Evolutionary conservation across 2,888 invertebrate species (phyloP).

Genomic region (Pyrrhosoma nymphula): DNA sequence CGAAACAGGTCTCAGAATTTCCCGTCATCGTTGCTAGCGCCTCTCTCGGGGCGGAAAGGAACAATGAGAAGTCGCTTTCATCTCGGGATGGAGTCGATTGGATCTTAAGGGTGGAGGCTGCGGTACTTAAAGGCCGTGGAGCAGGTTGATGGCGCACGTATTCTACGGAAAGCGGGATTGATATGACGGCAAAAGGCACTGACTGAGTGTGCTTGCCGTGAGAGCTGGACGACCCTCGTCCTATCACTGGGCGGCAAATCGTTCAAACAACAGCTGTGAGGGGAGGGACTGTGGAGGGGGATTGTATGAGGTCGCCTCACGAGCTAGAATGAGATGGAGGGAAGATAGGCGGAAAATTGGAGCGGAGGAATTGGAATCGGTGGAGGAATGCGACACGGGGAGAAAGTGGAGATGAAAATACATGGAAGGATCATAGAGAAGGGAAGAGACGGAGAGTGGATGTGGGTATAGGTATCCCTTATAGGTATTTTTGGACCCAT

Average conservation of each 20-base stretch:
- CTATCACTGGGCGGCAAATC: not conserved
- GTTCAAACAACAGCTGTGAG: not conserved
- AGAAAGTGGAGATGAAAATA: not conserved
- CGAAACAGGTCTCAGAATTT: not conserved
- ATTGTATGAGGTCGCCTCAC: not conserved
- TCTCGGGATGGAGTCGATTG: not conserved
- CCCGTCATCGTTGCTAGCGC: not conserved
- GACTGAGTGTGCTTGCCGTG: not conserved
- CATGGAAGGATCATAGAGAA: not conserved
- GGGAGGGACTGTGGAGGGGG: not conserved
- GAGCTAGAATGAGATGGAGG: not conserved
- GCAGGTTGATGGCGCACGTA: not conserved
- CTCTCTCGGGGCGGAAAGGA: not conserved
- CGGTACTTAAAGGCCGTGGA: not conserved
- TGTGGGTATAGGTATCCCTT: no score
- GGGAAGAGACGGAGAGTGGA: not conserved
- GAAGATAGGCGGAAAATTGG: conserved; percentile 37
- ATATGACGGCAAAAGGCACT: conserved; percentile 7
- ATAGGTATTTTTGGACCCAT: no score
- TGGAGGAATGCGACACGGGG: not conserved
- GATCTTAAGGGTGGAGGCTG: not conserved
- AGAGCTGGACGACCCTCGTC: not conserved
- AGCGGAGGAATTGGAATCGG: not conserved
- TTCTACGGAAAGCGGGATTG: not conserved
- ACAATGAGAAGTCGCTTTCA: not conserved